A percentile compares a stretch with the other conserved stretches of the same genome.
Conservation (phyloP, 2,888 invertebrate species). For the Agrotis exclamationis region DNA sequence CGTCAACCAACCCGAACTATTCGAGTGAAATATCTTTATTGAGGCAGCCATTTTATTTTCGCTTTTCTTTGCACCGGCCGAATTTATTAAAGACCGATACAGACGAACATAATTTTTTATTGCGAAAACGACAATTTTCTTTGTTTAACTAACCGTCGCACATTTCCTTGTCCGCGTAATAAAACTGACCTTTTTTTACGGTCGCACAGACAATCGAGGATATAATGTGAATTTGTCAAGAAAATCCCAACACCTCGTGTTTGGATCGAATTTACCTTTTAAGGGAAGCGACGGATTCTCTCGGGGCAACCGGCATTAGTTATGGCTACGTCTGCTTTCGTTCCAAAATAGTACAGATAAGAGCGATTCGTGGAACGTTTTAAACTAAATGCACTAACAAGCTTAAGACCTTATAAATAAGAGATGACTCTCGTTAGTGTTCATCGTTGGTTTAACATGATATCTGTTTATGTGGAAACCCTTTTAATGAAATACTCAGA, state of each 20-base stretch:
- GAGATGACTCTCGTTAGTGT: conserved; percentile 45
- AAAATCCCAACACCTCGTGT: conserved; percentile 82
- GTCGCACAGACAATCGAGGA: conserved; percentile 76
- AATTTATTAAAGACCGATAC: conserved; percentile 74
- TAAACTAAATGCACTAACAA: conserved; percentile 48
- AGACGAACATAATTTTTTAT: conserved; percentile 79
- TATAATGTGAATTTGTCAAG: conserved; percentile 86
- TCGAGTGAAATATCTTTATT: conserved; percentile 69
- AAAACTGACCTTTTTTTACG: conserved; percentile 85
- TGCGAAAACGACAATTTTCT: conserved; percentile 81
- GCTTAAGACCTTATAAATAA: conserved; percentile 35
- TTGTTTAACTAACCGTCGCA: conserved; percentile 85
- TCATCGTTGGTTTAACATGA: conserved; percentile 5
- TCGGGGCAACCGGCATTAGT: conserved; percentile 75
- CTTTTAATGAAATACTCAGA: conserved; percentile 9
- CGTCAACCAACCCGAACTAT: conserved; percentile 68
- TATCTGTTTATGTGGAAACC: not conserved
- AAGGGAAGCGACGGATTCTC: conserved; percentile 77
- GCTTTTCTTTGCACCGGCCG: conserved; percentile 60
- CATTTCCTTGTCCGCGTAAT: conserved; percentile 78
- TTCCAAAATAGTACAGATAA: conserved; percentile 36
- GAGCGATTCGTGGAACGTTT: conserved; percentile 32
- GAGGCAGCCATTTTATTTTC: conserved; percentile 62
- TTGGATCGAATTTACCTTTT: conserved; percentile 84
- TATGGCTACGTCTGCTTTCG: conserved; percentile 61